Conservation (phyloP, 2,888 invertebrate species). For the Bedellia somnulentella region DNA sequence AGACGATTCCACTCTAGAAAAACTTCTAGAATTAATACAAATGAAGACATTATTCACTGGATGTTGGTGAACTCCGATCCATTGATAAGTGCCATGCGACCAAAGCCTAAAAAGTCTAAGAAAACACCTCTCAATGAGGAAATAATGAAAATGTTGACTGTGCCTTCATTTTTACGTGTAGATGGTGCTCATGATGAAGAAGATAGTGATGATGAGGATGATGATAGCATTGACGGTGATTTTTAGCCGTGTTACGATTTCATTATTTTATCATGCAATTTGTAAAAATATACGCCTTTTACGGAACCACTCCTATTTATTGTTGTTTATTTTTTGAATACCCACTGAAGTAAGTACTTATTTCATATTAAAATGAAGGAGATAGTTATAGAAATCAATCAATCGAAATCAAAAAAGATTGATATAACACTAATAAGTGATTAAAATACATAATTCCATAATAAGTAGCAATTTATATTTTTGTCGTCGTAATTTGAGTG, state of each 20-base stretch:
- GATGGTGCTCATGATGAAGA: background rate
- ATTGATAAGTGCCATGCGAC: background rate
- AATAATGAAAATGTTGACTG: background rate
- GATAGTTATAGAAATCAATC: too few relatives aligned
- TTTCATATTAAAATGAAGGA: background rate
- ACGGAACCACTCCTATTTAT: too few relatives aligned
- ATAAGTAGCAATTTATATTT: too few relatives aligned
- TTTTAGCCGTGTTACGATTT: too few relatives aligned
- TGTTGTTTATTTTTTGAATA: too few relatives aligned
- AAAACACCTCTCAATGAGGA: background rate
- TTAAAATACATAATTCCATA: too few relatives aligned
- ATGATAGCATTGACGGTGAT: background rate
- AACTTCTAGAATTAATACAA: background rate
- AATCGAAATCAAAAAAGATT: too few relatives aligned
- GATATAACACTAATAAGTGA: too few relatives aligned
- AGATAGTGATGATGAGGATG: background rate
- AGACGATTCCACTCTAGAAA: background rate
- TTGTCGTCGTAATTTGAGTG: background rate
- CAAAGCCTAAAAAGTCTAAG: background rate
- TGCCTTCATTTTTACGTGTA: background rate
- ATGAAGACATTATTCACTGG: background rate
- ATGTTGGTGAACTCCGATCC: background rate
- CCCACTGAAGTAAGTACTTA: background rate
- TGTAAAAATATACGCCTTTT: too few relatives aligned
- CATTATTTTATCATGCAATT: too few relatives aligned